phyloP scores from a whole-genome alignment of 2,113 vertebrate species.

The Uria aalge region DNA sequence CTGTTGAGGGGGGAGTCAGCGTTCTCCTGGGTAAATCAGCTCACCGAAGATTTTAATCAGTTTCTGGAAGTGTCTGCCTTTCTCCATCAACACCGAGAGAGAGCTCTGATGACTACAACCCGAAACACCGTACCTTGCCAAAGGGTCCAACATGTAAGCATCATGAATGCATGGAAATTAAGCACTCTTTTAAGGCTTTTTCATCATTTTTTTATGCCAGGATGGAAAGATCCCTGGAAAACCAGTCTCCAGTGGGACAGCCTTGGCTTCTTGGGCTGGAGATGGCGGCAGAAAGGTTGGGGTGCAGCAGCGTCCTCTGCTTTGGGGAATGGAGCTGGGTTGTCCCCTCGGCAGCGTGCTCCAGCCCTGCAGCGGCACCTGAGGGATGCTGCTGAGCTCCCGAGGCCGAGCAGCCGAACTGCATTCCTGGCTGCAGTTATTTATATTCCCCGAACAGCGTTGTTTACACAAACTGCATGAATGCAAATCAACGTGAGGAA shows the following conservation, averaged over 20 bases:
- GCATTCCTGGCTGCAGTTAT: slow-evolving; percentile 67
- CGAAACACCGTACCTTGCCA: not conserved
- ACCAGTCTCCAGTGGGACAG: not conserved
- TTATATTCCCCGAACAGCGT: slow-evolving; percentile 71
- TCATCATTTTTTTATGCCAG: not conserved
- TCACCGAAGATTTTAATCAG: accelerated
- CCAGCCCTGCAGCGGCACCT: not conserved
- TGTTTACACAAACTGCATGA: slow-evolving; percentile 77
- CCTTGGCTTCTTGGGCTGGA: not conserved
- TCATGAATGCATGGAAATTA: accelerated
- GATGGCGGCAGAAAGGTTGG: not conserved
- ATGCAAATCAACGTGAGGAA: slow-evolving; percentile 75
- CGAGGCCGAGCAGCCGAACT: slow-evolving; percentile 16
- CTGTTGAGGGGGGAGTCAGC: accelerated
- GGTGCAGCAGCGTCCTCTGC: not conserved
- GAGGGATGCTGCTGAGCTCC: slow-evolving; percentile 40
- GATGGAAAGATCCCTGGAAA: not conserved
- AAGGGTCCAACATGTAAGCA: not conserved
- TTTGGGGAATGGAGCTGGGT: not conserved
- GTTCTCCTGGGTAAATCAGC: not conserved
- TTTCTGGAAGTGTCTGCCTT: not conserved
- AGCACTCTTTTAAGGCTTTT: not conserved
- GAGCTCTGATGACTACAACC: not conserved
- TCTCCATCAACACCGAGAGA: not conserved
- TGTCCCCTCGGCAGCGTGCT: not conserved